phyloP scores from a whole-genome alignment of 1,140 invertebrate species.

The Zaprionus ornatus region DNA sequence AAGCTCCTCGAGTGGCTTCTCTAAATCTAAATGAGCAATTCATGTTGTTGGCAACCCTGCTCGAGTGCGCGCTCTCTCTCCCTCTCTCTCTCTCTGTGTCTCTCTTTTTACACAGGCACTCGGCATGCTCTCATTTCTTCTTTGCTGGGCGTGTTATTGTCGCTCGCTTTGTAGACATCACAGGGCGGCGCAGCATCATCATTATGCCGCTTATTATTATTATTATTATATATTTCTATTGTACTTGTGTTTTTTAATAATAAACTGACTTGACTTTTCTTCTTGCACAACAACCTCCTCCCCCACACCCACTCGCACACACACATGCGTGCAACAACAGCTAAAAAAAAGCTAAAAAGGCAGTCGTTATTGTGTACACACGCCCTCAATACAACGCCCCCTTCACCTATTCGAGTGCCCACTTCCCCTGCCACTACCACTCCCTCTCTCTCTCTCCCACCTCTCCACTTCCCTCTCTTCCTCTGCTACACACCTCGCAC shows the following conservation, averaged over 20 bases:
- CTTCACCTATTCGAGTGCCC: neutral
- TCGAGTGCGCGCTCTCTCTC: slow-evolving; percentile 43
- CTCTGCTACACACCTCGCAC: neutral
- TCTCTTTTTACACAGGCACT: slow-evolving; percentile 22
- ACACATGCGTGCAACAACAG: slow-evolving; percentile 61
- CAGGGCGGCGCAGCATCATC: slow-evolving; percentile 28
- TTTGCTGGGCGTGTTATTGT: slow-evolving; percentile 49
- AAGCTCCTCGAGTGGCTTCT: slow-evolving; percentile 72
- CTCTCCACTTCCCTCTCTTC: neutral
- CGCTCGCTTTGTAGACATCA: slow-evolving; percentile 15
- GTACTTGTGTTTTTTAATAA: slow-evolving; percentile 78
- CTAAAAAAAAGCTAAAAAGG: slow-evolving; percentile 34
- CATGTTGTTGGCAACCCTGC: slow-evolving; percentile 79
- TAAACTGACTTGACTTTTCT: slow-evolving; percentile 66
- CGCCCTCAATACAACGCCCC: slow-evolving; percentile 12
- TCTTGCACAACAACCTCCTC: neutral
- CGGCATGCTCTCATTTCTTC: slow-evolving; percentile 33
- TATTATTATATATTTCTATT: slow-evolving; percentile 66
- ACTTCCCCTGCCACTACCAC: neutral
- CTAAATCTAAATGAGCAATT: slow-evolving; percentile 79
- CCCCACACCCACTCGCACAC: slow-evolving; percentile 34
- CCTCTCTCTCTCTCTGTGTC: neutral
- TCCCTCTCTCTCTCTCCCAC: neutral
- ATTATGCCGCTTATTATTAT: slow-evolving; percentile 64
- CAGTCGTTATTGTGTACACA: slow-evolving; percentile 60